Conservation (phyloP, 2,797 vertebrate species). For the Rhabdophis nuchalis region DNA sequence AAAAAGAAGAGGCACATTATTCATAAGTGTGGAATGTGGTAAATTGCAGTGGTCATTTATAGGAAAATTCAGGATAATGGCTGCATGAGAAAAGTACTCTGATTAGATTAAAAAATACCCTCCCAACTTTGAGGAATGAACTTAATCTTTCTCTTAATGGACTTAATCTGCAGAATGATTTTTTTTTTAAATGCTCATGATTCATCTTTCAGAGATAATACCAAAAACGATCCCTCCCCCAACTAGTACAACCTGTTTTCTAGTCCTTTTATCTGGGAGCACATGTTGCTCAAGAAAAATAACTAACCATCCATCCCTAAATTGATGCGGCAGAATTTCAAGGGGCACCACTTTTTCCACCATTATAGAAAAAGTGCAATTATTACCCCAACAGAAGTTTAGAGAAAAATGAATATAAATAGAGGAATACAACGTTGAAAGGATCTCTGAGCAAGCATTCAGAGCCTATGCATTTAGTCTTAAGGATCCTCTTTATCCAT, state of each 20-base stretch:
- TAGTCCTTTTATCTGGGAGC: neutral
- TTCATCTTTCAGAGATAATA: neutral
- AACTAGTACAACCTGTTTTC: neutral
- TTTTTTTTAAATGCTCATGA: neutral
- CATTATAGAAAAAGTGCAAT: neutral
- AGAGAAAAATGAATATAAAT: neutral
- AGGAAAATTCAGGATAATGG: constrained; percentile 14
- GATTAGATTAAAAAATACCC: neutral
- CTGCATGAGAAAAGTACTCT: neutral
- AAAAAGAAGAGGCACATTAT: constrained; percentile 52
- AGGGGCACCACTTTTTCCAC: neutral
- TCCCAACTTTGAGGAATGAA: neutral
- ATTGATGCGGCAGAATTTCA: neutral
- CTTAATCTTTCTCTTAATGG: neutral
- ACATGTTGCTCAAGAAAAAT: neutral
- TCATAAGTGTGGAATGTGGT: constrained; percentile 39
- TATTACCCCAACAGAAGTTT: neutral
- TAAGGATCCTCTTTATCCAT: neutral
- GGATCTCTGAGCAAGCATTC: neutral
- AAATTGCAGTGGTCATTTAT: constrained; percentile 22
- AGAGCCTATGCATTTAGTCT: neutral
- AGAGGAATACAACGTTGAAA: neutral
- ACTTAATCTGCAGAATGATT: neutral
- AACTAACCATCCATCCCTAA: neutral
- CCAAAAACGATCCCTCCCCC: neutral